phyloP scores from a whole-genome alignment of 2,888 invertebrate genomes.

The Unio pictorum region DNA sequence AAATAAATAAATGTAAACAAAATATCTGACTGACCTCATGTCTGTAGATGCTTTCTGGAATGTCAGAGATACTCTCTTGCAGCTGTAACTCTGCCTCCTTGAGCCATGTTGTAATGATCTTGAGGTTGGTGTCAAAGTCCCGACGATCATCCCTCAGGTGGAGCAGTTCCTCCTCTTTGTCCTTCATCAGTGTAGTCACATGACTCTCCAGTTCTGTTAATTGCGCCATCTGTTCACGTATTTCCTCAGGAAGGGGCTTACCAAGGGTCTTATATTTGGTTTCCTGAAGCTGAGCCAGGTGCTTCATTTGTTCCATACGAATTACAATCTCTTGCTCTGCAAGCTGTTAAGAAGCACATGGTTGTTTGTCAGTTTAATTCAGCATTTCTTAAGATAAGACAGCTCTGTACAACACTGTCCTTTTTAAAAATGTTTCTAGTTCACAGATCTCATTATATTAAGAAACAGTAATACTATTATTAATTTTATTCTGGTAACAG shows the following conservation, averaged over 20 bases:
- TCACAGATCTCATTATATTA: too few relatives aligned
- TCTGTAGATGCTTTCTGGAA: conserved; percentile 47
- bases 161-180: conserved; percentile 53
- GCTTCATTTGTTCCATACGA: conserved; percentile 53
- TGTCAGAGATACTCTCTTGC: conserved; percentile 48
- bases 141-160: conserved; percentile 52
- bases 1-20: neutral
- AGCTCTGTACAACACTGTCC: too few relatives aligned
- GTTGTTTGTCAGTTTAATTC: too few relatives aligned
- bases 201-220: conserved; percentile 45
- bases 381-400: too few relatives aligned
- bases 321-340: conserved; percentile 57
- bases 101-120: conserved; percentile 51
- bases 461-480: too few relatives aligned
- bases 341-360: conserved; percentile 29
- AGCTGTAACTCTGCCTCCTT: conserved; percentile 48
- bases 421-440: too few relatives aligned
- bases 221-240: conserved; percentile 42
- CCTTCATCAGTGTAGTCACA: conserved; percentile 42
- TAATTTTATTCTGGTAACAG: too few relatives aligned
- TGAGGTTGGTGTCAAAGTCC: conserved; percentile 40
- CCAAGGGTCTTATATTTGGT: conserved; percentile 52
- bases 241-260: conserved; percentile 47
- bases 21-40: conserved; percentile 51
- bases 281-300: conserved; percentile 44